These are phyloP conservation scores for Leiothrix lutea DNA, from an alignment of 2,113 vertebrate species.

Conservation along the genomic window DNA sequence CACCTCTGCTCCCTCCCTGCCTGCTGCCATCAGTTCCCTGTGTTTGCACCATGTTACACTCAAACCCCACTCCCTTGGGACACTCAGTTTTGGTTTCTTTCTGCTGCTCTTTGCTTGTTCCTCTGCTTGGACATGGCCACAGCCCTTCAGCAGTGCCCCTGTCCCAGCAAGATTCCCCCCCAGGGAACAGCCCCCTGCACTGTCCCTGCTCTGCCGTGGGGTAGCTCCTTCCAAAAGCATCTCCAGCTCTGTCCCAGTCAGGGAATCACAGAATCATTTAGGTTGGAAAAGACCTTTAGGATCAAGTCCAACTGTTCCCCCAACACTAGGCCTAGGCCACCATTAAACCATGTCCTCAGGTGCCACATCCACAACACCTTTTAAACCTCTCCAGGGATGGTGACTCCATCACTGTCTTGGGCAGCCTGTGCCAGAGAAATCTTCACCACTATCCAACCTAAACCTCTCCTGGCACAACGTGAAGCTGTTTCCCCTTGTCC, in stretches of 20 bases:
- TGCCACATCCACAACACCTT: background rate
- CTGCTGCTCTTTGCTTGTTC: background rate
- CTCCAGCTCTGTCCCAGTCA: background rate
- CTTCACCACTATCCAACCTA: background rate
- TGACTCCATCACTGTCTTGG: background rate
- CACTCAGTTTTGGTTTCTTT: background rate
- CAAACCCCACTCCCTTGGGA: background rate
- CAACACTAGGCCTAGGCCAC: background rate
- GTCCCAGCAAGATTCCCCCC: accelerated
- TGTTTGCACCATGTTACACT: accelerated
- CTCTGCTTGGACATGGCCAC: background rate
- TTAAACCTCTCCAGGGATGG: background rate
- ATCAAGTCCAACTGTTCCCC: background rate
- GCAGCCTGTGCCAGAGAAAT: background rate
- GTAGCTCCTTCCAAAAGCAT: background rate
- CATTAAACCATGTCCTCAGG: background rate
- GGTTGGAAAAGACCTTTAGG: background rate
- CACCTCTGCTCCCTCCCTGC: background rate
- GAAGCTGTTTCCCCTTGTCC: background rate
- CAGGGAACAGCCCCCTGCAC: accelerated
- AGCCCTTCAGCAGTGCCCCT: background rate
- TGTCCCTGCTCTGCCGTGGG: background rate
- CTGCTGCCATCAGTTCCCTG: accelerated
- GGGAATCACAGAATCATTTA: background rate
- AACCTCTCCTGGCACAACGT: background rate